Conservation (phyloP, 2,888 invertebrate species). For the Apodemia zela region DNA sequence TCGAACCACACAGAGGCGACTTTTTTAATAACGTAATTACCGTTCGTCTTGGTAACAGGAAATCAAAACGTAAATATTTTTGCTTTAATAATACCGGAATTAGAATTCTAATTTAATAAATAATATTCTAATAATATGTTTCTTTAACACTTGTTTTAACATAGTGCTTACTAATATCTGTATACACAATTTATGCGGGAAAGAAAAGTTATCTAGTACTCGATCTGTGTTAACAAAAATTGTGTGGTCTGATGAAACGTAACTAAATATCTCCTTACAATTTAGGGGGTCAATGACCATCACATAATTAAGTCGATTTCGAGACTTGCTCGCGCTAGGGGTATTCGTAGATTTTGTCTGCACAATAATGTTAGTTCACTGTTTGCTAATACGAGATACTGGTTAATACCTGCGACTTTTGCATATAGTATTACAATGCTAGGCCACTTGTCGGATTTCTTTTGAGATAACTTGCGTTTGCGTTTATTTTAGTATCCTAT, state of each 20-base stretch:
- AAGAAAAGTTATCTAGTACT: not conserved
- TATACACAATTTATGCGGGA: not conserved
- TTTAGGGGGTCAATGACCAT: constrained; percentile 5
- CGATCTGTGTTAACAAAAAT: not conserved
- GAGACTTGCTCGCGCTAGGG: constrained; percentile 4
- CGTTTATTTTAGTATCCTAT: too few species aligned
- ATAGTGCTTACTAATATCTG: not conserved
- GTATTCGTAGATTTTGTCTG: not conserved
- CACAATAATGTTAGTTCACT: not conserved
- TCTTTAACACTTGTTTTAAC: not conserved
- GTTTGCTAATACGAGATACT: not conserved
- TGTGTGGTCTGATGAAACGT: constrained; percentile 5
- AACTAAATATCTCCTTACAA: constrained; percentile 1
- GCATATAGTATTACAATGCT: not conserved
- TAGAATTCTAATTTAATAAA: not conserved
- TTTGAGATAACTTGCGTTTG: too few species aligned
- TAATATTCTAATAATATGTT: not conserved
- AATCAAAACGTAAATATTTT: not conserved
- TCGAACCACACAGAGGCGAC: too few species aligned
- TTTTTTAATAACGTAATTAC: not conserved
- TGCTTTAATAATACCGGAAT: not conserved
- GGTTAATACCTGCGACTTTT: not conserved
- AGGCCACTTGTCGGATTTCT: too few species aligned
- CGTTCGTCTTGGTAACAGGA: not conserved
- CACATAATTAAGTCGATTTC: not conserved